phyloP scores from a whole-genome alignment of 2,888 invertebrate species.

The Keiferia lycopersicella region DNA sequence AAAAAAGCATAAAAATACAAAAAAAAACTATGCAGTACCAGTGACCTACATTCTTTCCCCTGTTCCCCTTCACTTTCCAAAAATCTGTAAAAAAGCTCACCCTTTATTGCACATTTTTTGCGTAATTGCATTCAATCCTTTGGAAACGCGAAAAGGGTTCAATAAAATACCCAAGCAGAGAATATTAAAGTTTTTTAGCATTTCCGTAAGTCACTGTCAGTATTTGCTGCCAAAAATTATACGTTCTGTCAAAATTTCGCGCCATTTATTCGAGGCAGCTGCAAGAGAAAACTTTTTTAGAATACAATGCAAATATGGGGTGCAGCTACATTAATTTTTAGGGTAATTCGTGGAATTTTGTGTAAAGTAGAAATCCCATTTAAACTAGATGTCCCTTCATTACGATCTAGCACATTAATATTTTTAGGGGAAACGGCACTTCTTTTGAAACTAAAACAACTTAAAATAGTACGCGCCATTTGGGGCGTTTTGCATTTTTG shows the following conservation, averaged over 20 bases:
- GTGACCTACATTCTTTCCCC: slow-evolving; percentile 73
- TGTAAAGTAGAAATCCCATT: slow-evolving; percentile 76
- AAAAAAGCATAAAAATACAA: slow-evolving; percentile 42
- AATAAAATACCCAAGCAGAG: slow-evolving; percentile 68
- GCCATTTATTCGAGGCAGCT: slow-evolving; percentile 77
- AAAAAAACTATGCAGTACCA: slow-evolving; percentile 65
- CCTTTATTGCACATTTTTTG: slow-evolving; percentile 66
- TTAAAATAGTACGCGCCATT: slow-evolving; percentile 38
- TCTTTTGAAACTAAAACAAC: slow-evolving; percentile 36
- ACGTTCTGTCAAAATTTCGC: slow-evolving; percentile 79
- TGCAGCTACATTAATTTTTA: slow-evolving; percentile 69
- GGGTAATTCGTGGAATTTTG: slow-evolving; percentile 74
- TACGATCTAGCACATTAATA: slow-evolving; percentile 56
- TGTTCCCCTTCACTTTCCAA: slow-evolving; percentile 65
- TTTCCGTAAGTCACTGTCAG: slow-evolving; percentile 55
- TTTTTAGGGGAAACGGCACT: slow-evolving; percentile 41
- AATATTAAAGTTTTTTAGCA: slow-evolving; percentile 53
- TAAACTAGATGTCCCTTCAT: slow-evolving; percentile 71
- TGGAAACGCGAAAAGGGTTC: slow-evolving; percentile 80
- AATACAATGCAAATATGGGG: slow-evolving; percentile 77
- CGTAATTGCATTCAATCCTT: slow-evolving; percentile 79
- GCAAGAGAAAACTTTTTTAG: slow-evolving; percentile 62
- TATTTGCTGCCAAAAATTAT: slow-evolving; percentile 69
- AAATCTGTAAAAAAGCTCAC: slow-evolving; percentile 65
- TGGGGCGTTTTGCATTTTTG: slow-evolving; percentile 48